Base-by-base conservation (phyloP, 2,113 vertebrate species). In the Caranx melampygus region DNA sequence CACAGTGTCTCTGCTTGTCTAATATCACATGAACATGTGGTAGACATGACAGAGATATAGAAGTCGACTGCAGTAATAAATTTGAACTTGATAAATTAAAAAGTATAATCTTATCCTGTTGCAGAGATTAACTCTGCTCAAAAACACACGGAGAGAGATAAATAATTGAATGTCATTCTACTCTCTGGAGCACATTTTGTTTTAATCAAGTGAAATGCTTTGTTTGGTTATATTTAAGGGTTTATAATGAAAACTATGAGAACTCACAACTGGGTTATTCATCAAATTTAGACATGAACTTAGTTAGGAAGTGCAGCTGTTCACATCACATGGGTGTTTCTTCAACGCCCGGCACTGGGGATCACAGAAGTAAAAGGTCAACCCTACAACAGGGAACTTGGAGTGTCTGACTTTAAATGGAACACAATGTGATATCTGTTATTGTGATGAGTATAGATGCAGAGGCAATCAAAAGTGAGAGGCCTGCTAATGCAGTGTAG, bases 261-360 rank as follows among this genome's bases (percentile, higher is more conserved):
- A 35, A 47, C 31, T 60, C 57, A 47, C 33, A 15, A 58, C 2
- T 14, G 9, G 44, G 42, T 68, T 63, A 64, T 78, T 72, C 40
- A 69, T 84, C 42, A 70, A 40, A 64, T 37, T 59, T 21, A 26
- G 35, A 72, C 49, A 63, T 13, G 42, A 65, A 34, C 62, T 44
- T 45, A 18, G 58, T 72, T 65, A 54, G 20, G 40, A 73, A 61
- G 52, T 20, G 15, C 80, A 86, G 78, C 75, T 86, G 83, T 60
- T 69, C 33, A 18, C 62, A 70, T 65, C 10, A 18, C 61, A 67
- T 71, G 79, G 57, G 58, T 72, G 75, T 74, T 72, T 60, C 60
- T 68, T 63, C 13, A 40, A 57, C 5, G 5, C 60, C 57, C 44
- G 42, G 14, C 61, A 21, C 57, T 72, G 10, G 74, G 70, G 78